These are phyloP conservation scores for Phrynocephalus guinanensis DNA, from an alignment of 2,797 vertebrate species.

Conservation along the genomic window DNA sequence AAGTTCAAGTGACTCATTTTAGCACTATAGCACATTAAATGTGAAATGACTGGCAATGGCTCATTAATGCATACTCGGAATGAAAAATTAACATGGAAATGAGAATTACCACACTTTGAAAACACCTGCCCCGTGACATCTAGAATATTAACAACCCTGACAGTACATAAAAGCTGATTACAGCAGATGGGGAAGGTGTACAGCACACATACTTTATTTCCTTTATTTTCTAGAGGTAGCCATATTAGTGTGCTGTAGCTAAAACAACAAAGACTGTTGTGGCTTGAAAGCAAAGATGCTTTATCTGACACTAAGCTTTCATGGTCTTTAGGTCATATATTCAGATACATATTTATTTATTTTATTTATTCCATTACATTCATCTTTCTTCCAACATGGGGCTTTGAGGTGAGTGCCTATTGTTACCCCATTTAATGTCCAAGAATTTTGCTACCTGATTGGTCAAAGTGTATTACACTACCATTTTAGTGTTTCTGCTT, in stretches of 20 bases:
- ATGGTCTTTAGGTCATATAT: no score
- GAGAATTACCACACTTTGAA: constrained; percentile 21
- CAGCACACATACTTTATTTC: background rate
- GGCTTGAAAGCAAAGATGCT: no score
- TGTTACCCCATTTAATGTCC: background rate
- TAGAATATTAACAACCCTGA: constrained; percentile 6
- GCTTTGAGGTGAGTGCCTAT: no score
- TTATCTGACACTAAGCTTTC: no score
- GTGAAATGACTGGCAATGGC: constrained; percentile 36
- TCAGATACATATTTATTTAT: no score
- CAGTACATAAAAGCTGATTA: constrained; percentile 26
- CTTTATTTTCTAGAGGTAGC: no score
- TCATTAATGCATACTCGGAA: constrained; percentile 48
- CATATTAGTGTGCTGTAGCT: no score
- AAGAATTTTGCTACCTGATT: background rate
- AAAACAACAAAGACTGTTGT: no score
- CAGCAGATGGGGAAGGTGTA: constrained; percentile 4
- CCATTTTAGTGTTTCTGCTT: background rate
- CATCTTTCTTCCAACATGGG: no score
- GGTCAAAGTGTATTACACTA: background rate
- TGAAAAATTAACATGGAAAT: constrained; percentile 58
- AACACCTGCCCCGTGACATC: background rate
- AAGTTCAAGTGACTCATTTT: constrained; percentile 40
- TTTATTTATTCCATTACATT: no score
- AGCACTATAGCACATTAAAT: constrained; percentile 50